These are phyloP conservation scores for Lagopus leucura DNA, from an alignment of 2,113 vertebrate species.

Conservation along the genomic window DNA sequence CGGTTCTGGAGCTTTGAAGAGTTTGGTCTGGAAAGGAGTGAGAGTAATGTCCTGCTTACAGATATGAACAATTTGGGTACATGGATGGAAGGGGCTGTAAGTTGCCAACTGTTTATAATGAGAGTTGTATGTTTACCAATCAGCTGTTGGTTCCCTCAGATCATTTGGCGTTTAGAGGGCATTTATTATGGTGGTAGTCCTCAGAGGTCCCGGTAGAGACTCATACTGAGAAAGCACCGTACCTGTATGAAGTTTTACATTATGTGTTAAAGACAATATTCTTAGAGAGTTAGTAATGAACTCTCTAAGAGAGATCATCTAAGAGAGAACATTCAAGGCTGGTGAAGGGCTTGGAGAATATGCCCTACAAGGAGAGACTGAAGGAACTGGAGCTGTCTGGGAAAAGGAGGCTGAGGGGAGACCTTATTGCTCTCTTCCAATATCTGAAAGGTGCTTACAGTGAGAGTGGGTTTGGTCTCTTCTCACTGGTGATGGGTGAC, in stretches of 20 bases:
- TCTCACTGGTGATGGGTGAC: too few relatives aligned
- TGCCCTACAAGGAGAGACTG: too few relatives aligned
- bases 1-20: not conserved
- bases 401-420: too few relatives aligned
- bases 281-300: not conserved
- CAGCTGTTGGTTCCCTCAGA: not conserved
- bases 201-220: not conserved
- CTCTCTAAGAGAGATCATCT: not conserved
- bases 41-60: not conserved
- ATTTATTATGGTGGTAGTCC: not conserved
- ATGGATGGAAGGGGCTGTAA: not conserved
- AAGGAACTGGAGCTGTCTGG: too few relatives aligned
- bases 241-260: not conserved
- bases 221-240: not conserved
- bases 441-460: too few relatives aligned
- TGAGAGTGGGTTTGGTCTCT: too few relatives aligned
- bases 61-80: not conserved
- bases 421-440: too few relatives aligned
- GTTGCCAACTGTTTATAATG: not conserved
- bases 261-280: not conserved
- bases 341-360: too few relatives aligned
- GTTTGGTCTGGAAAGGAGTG: not conserved
- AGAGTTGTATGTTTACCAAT: not conserved
- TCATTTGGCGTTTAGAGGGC: not conserved
- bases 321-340: too few relatives aligned